These are phyloP conservation scores for Atopsyche davidsoni DNA, from an alignment of 1,140 invertebrate species.

Conservation along the genomic window DNA sequence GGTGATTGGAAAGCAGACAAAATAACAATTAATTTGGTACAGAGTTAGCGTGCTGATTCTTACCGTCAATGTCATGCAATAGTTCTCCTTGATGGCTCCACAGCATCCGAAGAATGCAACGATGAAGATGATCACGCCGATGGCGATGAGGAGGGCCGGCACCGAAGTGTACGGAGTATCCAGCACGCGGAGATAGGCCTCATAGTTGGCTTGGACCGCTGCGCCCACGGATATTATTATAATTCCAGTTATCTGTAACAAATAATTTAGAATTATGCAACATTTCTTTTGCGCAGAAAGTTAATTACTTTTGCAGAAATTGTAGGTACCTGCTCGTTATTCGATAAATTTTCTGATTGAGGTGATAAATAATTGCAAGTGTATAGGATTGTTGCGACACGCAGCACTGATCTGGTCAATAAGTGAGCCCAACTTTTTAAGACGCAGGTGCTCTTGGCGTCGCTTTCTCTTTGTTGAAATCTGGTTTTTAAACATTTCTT, in stretches of 20 bases:
- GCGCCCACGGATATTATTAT: conserved; percentile 61
- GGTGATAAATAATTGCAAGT: too few species aligned
- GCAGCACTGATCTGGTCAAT: too few species aligned
- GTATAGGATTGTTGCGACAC: too few species aligned
- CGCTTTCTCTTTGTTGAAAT: too few species aligned
- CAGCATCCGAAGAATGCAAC: conserved; percentile 84
- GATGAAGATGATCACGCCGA: conserved; percentile 72
- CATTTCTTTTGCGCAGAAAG: background rate
- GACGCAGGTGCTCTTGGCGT: too few species aligned
- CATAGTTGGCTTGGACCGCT: conserved; percentile 57
- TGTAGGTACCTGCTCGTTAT: too few species aligned
- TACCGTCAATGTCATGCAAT: conserved; percentile 74
- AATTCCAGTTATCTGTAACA: conserved; percentile 61
- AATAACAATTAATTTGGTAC: conserved; percentile 3
- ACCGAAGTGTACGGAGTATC: conserved; percentile 50
- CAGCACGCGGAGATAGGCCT: conserved; percentile 60
- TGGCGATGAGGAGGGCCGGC: conserved; percentile 71
- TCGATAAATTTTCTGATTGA: too few species aligned
- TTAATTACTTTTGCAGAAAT: background rate
- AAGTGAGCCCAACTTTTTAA: too few species aligned
- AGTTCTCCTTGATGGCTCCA: conserved; percentile 75
- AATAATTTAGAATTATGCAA: background rate
- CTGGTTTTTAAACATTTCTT: too few species aligned
- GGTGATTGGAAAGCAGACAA: too few species aligned
- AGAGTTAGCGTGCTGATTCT: conserved; percentile 18